Evolutionary conservation across 35 echinoderm and acorn worm species (phyloP), one percentile per base, ranked within the genome.

Genomic region (Chiridota heheva): DNA sequence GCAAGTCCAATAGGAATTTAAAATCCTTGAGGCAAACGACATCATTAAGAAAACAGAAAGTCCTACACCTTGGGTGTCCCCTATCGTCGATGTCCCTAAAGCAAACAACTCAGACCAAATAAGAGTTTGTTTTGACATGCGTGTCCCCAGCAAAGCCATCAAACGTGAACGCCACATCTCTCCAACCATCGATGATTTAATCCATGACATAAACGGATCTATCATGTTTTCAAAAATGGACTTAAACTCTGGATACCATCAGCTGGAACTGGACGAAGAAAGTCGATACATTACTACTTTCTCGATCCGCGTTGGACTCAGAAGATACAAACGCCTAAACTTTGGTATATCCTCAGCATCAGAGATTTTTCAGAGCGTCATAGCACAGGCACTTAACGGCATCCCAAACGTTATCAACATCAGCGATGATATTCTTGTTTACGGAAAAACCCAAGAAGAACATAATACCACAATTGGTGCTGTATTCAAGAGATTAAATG

Each of bases 281-380:
- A 82, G 76, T 28, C 32, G 76, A 56, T 88, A 78, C 42, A 88
- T 89, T 30, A 89, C 86, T 29, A 89, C 86, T 8, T 83, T 89
- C 78, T 32, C 47, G n/a, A 83, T 78, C 10, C 86, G 83, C 36
- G 32, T 29, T 30, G 80, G 80, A 7, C 38, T 84, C 16, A 44
- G 32, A 4, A n/a, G 60, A 44, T 64, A 63, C 60, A 87, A 87
- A 61, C 49, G 84, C n/a, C 59, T 87, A 12, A 87, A 60, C 37
- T 87, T 87, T 38, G 73, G 84, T 3, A 67, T 87, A 15, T 35
- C 46, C 5, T 87, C 73, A 36, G 39, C 84, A 41, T 43, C 78
- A 20, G 84, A 87, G 31, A 77, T 87, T 18, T 87, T 86, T 46
- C 83, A 86, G 37, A 77, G 77, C 30, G 42, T 65, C 25, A 45